A percentile compares a stretch with the other conserved stretches of the same genome.
These are phyloP conservation scores for Mallotus villosus DNA, from an alignment of 2,797 vertebrate genomes.

Conservation along the genomic window DNA sequence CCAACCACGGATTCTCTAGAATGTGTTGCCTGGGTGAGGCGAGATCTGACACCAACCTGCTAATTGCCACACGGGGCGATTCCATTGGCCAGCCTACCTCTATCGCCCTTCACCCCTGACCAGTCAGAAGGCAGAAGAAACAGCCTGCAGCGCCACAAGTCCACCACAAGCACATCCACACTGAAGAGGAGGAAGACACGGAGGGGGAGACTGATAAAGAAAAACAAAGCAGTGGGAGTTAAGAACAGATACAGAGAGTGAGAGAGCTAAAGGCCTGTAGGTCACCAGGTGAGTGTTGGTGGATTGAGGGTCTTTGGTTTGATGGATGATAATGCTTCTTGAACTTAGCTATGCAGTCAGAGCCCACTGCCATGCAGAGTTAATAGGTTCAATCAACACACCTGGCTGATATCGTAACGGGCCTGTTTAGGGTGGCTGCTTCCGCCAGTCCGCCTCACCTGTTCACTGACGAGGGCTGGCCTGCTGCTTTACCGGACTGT, in stretches of 20 bases:
- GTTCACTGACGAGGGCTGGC: neutral
- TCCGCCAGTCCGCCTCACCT: neutral
- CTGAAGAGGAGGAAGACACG: constrained; percentile 8
- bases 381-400: neutral
- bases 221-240: too few species aligned
- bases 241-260: too few species aligned
- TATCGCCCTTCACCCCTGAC: constrained; percentile 43
- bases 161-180: neutral
- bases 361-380: neutral
- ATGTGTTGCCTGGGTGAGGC: constrained; percentile 68
- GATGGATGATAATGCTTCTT: too few species aligned
- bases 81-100: constrained; percentile 40
- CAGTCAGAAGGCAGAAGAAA: neutral
- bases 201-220: neutral
- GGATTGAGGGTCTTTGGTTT: neutral
- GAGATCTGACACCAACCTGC: constrained; percentile 62
- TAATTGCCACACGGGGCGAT: constrained; percentile 56
- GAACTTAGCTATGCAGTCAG: too few species aligned
- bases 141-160: constrained; percentile 15
- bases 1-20: constrained; percentile 60
- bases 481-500: too few species aligned
- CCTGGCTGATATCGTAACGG: neutral
- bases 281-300: neutral
- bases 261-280: too few species aligned
- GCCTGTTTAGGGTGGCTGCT: neutral